These are phyloP conservation scores for Heliornis fulica DNA, from an alignment of 2,113 vertebrate genomes.

Conservation along the genomic window DNA sequence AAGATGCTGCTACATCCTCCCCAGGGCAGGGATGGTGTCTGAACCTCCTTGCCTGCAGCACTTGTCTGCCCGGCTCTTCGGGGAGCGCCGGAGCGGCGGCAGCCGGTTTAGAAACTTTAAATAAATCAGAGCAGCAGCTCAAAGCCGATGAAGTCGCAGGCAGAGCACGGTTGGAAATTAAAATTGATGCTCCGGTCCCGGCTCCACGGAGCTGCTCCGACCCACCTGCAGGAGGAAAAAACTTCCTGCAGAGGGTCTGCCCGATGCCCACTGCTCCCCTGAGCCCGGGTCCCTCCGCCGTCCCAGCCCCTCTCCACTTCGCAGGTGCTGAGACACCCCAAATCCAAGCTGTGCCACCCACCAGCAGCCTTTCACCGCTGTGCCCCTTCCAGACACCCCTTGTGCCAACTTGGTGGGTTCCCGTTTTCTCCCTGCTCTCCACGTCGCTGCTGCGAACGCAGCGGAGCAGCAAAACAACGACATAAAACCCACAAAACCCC, in stretches of 20 bases:
- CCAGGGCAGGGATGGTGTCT: background rate
- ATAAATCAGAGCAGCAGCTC: background rate
- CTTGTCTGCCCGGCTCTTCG: background rate
- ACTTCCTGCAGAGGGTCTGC: rapidly evolving
- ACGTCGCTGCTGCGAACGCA: background rate
- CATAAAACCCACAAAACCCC: too few relatives aligned
- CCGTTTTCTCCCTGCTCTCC: background rate
- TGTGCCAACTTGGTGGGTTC: too few relatives aligned
- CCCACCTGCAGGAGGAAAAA: background rate
- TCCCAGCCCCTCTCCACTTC: too few relatives aligned
- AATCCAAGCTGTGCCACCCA: background rate
- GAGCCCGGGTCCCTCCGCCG: rapidly evolving
- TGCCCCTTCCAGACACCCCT: background rate
- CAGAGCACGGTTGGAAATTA: background rate
- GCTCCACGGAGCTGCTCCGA: background rate
- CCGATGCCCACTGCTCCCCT: rapidly evolving
- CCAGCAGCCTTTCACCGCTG: background rate
- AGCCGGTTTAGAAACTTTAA: background rate
- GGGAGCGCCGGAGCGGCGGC: background rate
- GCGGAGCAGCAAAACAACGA: too few relatives aligned
- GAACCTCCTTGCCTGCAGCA: background rate
- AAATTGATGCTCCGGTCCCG: background rate
- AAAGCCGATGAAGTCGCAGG: rapidly evolving
- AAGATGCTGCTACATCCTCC: background rate
- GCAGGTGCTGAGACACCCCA: background rate